These are phyloP conservation scores for Anagrus nilaparvatae DNA, from an alignment of 1,140 invertebrate species.

Conservation along the genomic window DNA sequence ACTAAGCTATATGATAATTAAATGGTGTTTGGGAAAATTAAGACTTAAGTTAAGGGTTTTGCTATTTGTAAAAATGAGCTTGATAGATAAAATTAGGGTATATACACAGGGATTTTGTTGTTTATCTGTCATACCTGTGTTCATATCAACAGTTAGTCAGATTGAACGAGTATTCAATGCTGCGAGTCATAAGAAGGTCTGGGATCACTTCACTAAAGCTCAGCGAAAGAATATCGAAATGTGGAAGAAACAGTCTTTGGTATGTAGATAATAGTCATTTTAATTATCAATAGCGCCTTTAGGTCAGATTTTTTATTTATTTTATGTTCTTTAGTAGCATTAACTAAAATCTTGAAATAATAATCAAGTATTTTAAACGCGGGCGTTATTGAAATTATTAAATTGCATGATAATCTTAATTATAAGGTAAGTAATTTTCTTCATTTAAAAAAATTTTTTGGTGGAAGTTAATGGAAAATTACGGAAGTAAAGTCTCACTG, in stretches of 20 bases:
- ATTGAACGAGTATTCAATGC: conserved; percentile 92
- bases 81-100: conserved; percentile 30
- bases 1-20: conserved; percentile 28
- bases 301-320: no score
- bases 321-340: no score
- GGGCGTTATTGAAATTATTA: no score
- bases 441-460: no score
- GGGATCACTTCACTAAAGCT: conserved; percentile 98
- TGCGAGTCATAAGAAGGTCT: conserved; percentile 92
- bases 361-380: no score
- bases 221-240: conserved; percentile 96
- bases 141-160: conserved; percentile 83
- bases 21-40: conserved; percentile 36
- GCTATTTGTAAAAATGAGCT: conserved; percentile 5
- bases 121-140: conserved; percentile 42
- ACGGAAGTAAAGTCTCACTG: no score
- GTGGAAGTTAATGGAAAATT: no score
- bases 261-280: conserved; percentile 51
- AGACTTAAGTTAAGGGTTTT: conserved; percentile 12
- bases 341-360: no score
- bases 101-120: conserved; percentile 44
- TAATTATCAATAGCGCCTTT: background rate
- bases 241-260: conserved; percentile 94
- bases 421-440: no score
- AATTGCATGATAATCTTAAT: no score